phyloP scores from a whole-genome alignment of 1,140 invertebrate species.

The Trypoxylus dichotomus region DNA sequence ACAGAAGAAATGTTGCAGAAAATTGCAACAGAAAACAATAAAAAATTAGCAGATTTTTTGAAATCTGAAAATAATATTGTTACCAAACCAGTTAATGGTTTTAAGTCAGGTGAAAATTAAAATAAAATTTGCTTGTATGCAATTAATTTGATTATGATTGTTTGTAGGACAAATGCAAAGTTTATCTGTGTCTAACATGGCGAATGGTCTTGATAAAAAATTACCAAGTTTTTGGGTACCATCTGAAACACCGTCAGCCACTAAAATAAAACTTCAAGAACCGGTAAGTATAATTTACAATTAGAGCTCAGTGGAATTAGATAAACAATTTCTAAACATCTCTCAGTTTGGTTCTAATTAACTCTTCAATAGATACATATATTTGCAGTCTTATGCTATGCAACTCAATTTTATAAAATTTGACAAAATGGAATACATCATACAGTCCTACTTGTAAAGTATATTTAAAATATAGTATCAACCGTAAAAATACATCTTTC shows the following conservation, averaged over 20 bases:
- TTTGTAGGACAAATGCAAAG: constrained; percentile 37
- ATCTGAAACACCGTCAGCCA: constrained; percentile 85
- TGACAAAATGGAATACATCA: too few species aligned
- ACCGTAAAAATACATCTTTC: too few species aligned
- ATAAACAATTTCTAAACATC: not conserved
- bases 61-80: constrained; percentile 76
- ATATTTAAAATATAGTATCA: too few species aligned
- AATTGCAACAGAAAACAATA: constrained; percentile 69
- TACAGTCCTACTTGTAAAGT: too few species aligned
- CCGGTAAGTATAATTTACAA: constrained; percentile 61
- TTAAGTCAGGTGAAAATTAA: constrained; percentile 53
- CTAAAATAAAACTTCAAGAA: constrained; percentile 73
- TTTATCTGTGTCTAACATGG: constrained; percentile 78
- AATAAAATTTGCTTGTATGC: not conserved
- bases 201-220: constrained; percentile 64
- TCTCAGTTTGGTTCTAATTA: too few species aligned
- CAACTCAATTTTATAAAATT: too few species aligned
- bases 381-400: too few species aligned
- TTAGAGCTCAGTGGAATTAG: not conserved
- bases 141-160: constrained; percentile 1
- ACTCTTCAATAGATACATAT: too few species aligned
- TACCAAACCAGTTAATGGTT: constrained; percentile 54
- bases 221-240: constrained; percentile 98
- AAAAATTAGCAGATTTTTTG: constrained; percentile 74
- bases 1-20: constrained; percentile 65